Percentiles rank a stretch among this genome's conserved stretches.
Evolutionary conservation across 2,797 vertebrate species (phyloP).

Genomic region (Hypotaenidia philippensis): DNA sequence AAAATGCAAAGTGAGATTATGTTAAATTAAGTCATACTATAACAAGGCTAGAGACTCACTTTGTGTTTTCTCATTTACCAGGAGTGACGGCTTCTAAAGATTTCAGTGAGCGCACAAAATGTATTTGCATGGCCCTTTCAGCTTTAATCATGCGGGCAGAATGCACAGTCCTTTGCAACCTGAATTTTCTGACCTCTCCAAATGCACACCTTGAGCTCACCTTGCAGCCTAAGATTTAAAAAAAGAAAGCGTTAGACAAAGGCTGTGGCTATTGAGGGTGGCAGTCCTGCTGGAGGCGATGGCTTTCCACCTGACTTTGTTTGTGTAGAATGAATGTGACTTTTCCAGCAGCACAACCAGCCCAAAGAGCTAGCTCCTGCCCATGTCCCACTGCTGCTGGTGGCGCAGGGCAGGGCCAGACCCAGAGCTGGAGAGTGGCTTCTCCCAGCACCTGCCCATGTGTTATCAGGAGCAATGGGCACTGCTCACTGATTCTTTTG

Average conservation of each 20-base stretch:
- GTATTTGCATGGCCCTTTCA: neutral
- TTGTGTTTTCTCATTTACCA: neutral
- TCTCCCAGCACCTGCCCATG: neutral
- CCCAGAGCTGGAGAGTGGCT: neutral
- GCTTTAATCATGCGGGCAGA: neutral
- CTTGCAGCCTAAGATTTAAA: fast-evolving
- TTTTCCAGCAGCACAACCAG: neutral
- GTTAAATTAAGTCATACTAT: neutral
- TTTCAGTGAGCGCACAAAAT: neutral
- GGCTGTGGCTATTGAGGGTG: neutral
- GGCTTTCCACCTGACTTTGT: neutral
- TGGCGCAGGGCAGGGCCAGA: neutral
- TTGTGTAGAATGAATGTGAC: neutral
- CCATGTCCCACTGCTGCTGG: fast-evolving
- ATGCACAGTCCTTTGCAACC: neutral
- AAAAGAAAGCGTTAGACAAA: neutral
- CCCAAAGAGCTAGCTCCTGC: neutral
- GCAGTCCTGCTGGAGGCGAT: neutral
- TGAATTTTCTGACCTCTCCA: neutral
- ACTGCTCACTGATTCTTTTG: neutral
- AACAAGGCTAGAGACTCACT: neutral
- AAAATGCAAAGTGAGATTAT: neutral
- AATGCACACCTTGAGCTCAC: neutral
- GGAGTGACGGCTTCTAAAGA: neutral
- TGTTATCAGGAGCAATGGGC: neutral